Evolutionary conservation across 2,888 invertebrate species (phyloP), one percentile per base, ranked within the genome.

Genomic region (Zaprionus lineosus): DNA sequence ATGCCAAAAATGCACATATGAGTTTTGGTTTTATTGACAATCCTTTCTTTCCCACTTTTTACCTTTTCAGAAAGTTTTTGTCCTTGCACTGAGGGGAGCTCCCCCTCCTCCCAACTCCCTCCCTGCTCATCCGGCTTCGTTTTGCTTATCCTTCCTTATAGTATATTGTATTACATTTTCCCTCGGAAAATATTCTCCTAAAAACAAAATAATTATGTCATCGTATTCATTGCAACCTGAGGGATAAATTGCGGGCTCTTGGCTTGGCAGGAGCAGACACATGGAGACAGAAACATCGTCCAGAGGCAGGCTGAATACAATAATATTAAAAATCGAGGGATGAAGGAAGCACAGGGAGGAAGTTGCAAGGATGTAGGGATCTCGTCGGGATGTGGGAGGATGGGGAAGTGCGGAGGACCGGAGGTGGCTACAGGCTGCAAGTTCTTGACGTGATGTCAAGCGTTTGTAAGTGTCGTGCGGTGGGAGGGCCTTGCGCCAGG

Each of bases 371-470:
- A n/a, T n/a, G n/a, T n/a, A n/a, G n/a, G n/a, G n/a, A n/a, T n/a
- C n/a, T n/a, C n/a, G n/a, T n/a, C n/a, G n/a, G n/a, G n/a, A n/a
- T n/a, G n/a, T n/a, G n/a, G n/a, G n/a, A n/a, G n/a, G n/a, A n/a
- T n/a, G n/a, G n/a, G n/a, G n/a, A n/a, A n/a, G n/a, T n/a, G n/a
- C n/a, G 18, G 26, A 21, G 16, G 19, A 1, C 15, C 21, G 33
- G 36, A 14, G 12, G n/a, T n/a, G 19, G 34, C 14, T 56, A 31
- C 40, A 50, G 33, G 55, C 62, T 44, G 47, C 28, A 51, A 64
- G 77, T 36, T 61, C 39, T 47, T 77, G 73, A 73, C 48, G 60
- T 64, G 57, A 59, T 77, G 74, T 74, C 74, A 69, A 69, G 63
- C 47, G 59, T 43, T 70, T 8, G 52, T 36, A 21, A 41, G 41